Base-by-base conservation (phyloP, 2,797 vertebrate genomes). In the Coranthus polyacanthus region DNA sequence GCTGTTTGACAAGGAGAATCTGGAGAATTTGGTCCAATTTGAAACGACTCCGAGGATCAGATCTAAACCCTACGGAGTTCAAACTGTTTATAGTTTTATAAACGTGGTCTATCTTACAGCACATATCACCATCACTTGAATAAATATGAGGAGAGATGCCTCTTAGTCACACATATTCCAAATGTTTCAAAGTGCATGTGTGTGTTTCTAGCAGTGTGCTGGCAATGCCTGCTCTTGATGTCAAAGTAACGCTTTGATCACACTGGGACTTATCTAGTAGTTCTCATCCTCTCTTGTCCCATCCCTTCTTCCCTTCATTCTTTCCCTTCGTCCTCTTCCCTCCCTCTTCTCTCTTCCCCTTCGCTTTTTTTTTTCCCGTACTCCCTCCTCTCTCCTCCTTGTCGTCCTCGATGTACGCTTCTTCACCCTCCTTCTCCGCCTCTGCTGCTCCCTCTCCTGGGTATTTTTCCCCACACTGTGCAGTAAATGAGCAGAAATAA, bases 241-340 rank as follows among this genome's bases (percentile, higher is more conserved):
- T 88, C 85, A 88, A 20, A 71, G 65, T 37, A 21, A 55, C 0
- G 70, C 88, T 89, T 89, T 86, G 87, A 88, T 90, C 87, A 85
- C 34, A 6, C 65, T 52, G 73, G 52, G 79, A 82, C 66, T 88
- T 82, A 86, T 86, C 79, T 60, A 7, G 29, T 44, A 49, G 60
- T 83, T 78, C 77, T 76, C 75, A 71, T 76, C 79, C 81, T 72
- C 60, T 64, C 58, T 70, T 43, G 68, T 78, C 72, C 78, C 41
- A 10, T 57, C 52, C 32, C 61, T 61, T 47, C 50, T 36, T 2
- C 41, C 15, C 17, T 34, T 12, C 26, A 10, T 16, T 37, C 10
- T 13, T 13, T 17, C 17, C 2, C 15, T 22, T 20, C 54, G 3
- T 63, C 34, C 55, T 41, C 58, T 29, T 17, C 12, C 6, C 6